Base-by-base conservation (phyloP, 2,888 invertebrate species). In the Drosophila rellima region DNA sequence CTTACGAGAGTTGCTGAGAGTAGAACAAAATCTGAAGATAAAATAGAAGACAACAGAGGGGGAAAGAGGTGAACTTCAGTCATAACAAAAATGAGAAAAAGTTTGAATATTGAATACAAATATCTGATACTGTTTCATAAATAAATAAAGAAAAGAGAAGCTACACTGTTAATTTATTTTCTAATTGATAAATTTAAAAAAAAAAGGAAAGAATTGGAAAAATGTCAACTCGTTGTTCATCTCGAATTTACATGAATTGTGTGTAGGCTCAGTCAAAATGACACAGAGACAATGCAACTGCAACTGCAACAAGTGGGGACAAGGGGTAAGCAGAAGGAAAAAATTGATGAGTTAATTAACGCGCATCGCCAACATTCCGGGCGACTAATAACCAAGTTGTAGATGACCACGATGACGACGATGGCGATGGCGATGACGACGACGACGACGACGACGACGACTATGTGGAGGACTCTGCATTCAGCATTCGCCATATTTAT, bases 261-360 rank as follows among this genome's bases (percentile, higher is more conserved):
- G n/a, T n/a, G n/a, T n/a, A n/a, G n/a, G n/a, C n/a, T n/a, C n/a
- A n/a, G n/a, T n/a, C n/a, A n/a, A n/a, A n/a, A n/a, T n/a, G n/a
- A n/a, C n/a, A 13, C 31, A 40, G 29, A 26, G 7, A 31, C 60
- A 51, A 10, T 33, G 37, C 59, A 59, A 39, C 51, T 10, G 45
- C 26, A 59, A 60, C 40, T 17, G 55, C 70, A 64, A 51, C 67
- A 66, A 18, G 29, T 29, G 10, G 37, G 13, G 39, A 2, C 5
- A 40, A 11, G 40, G 40, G 13, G 31, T 35, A 23, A 17, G 47
- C n/a, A 57, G 56, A 55, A 50, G 13, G 44, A 77, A 88, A 85
- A 88, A 85, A 85, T 88, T 86, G 85, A 86, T 86, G 86, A 86
- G 85, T 86, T 86, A 86, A 86, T 86, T 86, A 86, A 86, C 85